Evolutionary conservation across 1,140 invertebrate species (phyloP).

Genomic region (Ephestia elutella): DNA sequence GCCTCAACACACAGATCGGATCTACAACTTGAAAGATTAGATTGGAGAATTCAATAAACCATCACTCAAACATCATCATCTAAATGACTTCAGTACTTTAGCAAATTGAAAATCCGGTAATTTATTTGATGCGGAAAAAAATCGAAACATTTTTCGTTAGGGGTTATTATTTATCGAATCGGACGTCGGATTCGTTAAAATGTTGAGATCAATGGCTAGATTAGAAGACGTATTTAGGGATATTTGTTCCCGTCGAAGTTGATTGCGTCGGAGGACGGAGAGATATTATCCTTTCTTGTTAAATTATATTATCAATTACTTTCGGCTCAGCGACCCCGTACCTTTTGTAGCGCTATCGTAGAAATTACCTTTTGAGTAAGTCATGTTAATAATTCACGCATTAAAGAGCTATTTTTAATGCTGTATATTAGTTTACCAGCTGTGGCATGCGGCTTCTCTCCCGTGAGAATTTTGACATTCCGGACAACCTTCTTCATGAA

Average conservation of each 20-base stretch:
- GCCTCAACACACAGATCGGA: slow-evolving; percentile 2
- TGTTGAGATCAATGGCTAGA: slow-evolving; percentile 44
- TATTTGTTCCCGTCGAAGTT: slow-evolving; percentile 60
- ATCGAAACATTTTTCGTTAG: background rate
- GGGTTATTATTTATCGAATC: slow-evolving; percentile 5
- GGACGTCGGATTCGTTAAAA: slow-evolving; percentile 14
- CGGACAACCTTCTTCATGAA: too few species aligned
- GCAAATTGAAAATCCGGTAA: slow-evolving; percentile 7
- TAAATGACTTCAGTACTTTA: slow-evolving; percentile 4
- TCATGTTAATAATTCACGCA: slow-evolving; percentile 15
- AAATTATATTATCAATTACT: slow-evolving; percentile 65
- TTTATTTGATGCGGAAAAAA: slow-evolving; percentile 1
- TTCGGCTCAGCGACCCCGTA: slow-evolving; percentile 32
- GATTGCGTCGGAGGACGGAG: slow-evolving; percentile 51
- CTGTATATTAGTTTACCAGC: too few species aligned
- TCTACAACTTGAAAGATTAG: slow-evolving; percentile 13
- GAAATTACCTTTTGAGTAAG: slow-evolving; percentile 12
- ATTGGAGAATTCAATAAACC: slow-evolving; percentile 3
- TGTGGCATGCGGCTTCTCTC: too few species aligned
- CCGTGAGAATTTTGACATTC: too few species aligned
- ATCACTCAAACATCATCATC: slow-evolving; percentile 1
- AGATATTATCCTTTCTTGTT: slow-evolving; percentile 63
- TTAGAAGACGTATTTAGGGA: slow-evolving; percentile 46
- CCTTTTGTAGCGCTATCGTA: slow-evolving; percentile 27
- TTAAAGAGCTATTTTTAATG: too few species aligned